Percentiles rank a stretch among this genome's conserved stretches.
phyloP scores from a whole-genome alignment of 1,140 invertebrate genomes.

The Hylyphantes graminicola region DNA sequence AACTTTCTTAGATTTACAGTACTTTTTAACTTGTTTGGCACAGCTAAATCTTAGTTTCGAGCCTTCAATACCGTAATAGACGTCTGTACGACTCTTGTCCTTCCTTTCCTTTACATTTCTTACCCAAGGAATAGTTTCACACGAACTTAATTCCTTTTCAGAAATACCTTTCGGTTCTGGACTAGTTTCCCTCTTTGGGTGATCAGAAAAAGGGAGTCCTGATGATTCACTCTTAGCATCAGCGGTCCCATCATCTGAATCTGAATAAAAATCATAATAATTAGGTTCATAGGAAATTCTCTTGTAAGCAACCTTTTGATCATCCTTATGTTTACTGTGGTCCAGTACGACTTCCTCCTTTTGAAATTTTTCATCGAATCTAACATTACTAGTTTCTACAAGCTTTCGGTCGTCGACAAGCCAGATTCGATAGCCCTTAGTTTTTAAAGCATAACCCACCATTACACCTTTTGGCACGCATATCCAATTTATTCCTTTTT shows the following conservation, averaged over 20 bases:
- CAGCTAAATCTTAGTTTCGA: neutral
- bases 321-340: too few species aligned
- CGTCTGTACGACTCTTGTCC: too few species aligned
- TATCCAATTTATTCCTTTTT: neutral
- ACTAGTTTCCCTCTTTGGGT: neutral
- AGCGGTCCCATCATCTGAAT: neutral
- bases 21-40: neutral
- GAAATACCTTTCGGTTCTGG: neutral
- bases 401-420: neutral
- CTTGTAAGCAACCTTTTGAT: neutral
- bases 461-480: neutral
- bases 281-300: too few species aligned
- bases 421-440: conserved; percentile 10
- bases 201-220: neutral
- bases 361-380: conserved; percentile 8
- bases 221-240: neutral
- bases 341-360: neutral
- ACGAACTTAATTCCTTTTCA: neutral
- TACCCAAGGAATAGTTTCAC: neutral
- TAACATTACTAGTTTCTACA: conserved; percentile 3
- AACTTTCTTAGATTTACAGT: neutral
- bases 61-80: neutral
- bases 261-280: too few species aligned
- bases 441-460: conserved; percentile 8
- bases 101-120: neutral